phyloP scores from a whole-genome alignment of 2,113 vertebrate genomes.

The Chloroceryle aenea region DNA sequence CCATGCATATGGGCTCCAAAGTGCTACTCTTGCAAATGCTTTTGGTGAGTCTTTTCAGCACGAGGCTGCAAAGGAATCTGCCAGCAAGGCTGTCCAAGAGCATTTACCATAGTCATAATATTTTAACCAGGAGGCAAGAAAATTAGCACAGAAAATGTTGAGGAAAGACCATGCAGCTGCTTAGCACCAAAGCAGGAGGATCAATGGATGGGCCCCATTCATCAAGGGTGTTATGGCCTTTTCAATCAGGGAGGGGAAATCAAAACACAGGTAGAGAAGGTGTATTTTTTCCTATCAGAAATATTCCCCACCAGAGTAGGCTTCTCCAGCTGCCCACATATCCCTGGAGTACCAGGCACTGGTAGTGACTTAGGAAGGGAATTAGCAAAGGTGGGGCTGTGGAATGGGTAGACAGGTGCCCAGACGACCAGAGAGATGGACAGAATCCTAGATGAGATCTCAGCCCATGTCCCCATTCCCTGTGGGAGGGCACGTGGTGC shows the following conservation, averaged over 20 bases:
- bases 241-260: neutral
- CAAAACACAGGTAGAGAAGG: neutral
- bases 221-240: neutral
- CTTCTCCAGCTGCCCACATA: neutral
- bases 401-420: neutral
- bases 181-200: neutral
- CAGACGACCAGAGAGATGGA: neutral
- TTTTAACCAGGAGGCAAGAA: neutral
- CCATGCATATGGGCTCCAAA: accelerated
- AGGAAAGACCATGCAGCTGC: neutral
- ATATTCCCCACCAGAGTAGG: neutral
- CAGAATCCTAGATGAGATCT: neutral
- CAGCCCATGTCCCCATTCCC: neutral
- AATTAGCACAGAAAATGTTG: neutral
- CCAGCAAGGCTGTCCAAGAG: neutral
- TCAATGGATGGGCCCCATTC: neutral
- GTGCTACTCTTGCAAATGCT: neutral
- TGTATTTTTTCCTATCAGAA: neutral
- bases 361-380: neutral
- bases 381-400: neutral
- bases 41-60: neutral
- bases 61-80: neutral
- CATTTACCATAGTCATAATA: neutral
- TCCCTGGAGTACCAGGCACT: accelerated
- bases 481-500: neutral